phyloP scores from a whole-genome alignment of 2,888 invertebrate species.

The Sericinus montela region DNA sequence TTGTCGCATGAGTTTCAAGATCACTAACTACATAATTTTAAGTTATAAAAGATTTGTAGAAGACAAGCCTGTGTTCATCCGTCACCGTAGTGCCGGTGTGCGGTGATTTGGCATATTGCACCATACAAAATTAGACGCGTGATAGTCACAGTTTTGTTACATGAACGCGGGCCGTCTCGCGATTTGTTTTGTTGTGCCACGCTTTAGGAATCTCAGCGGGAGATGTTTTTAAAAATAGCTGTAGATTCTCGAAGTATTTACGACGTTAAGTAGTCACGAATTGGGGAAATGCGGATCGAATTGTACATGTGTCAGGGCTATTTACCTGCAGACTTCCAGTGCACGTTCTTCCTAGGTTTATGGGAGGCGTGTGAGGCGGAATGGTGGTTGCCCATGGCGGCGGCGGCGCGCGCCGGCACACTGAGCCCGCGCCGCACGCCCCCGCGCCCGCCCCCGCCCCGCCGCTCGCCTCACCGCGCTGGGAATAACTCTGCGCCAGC shows the following conservation, averaged over 20 bases:
- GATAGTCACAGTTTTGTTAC: constrained; percentile 71
- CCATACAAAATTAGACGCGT: constrained; percentile 69
- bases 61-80: constrained; percentile 37
- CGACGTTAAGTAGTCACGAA: constrained; percentile 21
- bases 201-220: constrained; percentile 65
- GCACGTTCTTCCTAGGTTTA: constrained; percentile 86
- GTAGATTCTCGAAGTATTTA: constrained; percentile 42
- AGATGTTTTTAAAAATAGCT: constrained; percentile 71
- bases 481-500: constrained; percentile 64
- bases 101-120: constrained; percentile 58
- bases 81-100: constrained; percentile 22
- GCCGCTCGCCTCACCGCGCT: constrained; percentile 38
- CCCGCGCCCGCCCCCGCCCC: constrained; percentile 39
- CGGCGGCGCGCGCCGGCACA: constrained; percentile 73
- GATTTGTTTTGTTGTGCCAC: constrained; percentile 78
- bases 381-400: constrained; percentile 77
- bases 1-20: not conserved
- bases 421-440: constrained; percentile 51
- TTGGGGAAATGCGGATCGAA: constrained; percentile 21
- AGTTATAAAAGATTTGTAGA: not conserved
- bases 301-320: constrained; percentile 23
- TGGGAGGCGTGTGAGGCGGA: constrained; percentile 65
- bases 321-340: constrained; percentile 92
- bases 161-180: constrained; percentile 67
- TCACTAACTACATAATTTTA: not conserved